Evolutionary conservation across 2,113 vertebrate genomes (phyloP).

Genomic region (Pygoscelis antarcticus): DNA sequence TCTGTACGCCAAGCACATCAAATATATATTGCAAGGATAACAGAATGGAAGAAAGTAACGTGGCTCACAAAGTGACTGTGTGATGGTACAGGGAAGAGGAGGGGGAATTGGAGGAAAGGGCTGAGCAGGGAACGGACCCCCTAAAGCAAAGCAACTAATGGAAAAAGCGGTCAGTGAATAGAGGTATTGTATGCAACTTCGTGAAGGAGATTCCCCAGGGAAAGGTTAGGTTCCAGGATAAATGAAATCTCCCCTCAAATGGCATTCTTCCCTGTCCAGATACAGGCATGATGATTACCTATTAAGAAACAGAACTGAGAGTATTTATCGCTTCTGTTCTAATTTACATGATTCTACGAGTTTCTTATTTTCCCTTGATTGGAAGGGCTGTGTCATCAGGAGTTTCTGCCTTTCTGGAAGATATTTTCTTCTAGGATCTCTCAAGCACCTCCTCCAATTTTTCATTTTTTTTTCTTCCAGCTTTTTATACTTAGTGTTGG

Average conservation of each 20-base stretch:
- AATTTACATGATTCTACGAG: neutral
- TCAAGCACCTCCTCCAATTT: neutral
- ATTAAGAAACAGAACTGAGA: neutral
- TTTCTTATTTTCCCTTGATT: neutral
- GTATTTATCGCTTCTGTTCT: neutral
- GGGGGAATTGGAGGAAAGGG: neutral
- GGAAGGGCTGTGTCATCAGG: neutral
- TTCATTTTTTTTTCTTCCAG: neutral
- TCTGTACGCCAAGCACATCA: neutral
- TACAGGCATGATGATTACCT: neutral
- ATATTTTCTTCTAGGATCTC: neutral
- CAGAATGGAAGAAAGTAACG: neutral
- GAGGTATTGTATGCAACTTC: constrained; percentile 25
- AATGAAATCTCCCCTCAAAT: constrained; percentile 15
- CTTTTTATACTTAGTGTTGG: neutral
- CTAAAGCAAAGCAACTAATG: neutral
- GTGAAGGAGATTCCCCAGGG: neutral
- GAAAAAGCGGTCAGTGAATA: constrained; percentile 51
- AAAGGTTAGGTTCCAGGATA: constrained; percentile 43
- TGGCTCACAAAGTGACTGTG: neutral
- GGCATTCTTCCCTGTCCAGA: neutral
- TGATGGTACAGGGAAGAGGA: neutral
- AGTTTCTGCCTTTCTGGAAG: neutral
- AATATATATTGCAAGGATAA: neutral
- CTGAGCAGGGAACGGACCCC: neutral